Evolutionary conservation across 1,140 invertebrate genomes (phyloP).

Genomic region (Drosophila ficusphila): DNA sequence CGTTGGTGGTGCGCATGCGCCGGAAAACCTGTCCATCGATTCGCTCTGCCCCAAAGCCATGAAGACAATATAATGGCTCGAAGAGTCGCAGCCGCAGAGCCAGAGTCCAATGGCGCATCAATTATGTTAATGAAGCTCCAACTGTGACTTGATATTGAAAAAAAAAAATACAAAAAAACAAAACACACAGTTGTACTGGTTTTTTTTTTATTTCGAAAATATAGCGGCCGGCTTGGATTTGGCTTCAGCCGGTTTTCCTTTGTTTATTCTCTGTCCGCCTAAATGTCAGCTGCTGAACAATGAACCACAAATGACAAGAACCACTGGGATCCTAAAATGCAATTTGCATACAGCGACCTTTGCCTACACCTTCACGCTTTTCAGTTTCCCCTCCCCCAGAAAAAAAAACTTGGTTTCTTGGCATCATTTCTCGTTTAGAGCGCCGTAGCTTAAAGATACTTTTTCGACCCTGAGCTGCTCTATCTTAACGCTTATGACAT

Average conservation of each 20-base stretch:
- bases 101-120: constrained; percentile 76
- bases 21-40: constrained; percentile 74
- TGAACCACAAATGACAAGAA: constrained; percentile 20
- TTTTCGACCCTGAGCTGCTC: constrained; percentile 70
- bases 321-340: constrained; percentile 28
- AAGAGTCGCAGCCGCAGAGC: constrained; percentile 34
- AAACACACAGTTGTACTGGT: constrained; percentile 27
- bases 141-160: constrained; percentile 78
- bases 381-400: constrained; percentile 2
- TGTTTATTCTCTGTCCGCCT: constrained; percentile 28
- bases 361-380: constrained; percentile 59
- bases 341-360: constrained; percentile 75
- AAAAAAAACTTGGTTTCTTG: constrained; percentile 15
- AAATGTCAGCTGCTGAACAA: constrained; percentile 53
- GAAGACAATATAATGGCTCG: constrained; percentile 70
- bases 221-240: constrained; percentile 39
- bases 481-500: constrained; percentile 59
- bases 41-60: constrained; percentile 61
- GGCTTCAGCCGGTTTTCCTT: constrained; percentile 56
- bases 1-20: constrained; percentile 44
- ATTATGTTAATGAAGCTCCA: constrained; percentile 80
- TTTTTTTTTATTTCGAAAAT: constrained; percentile 19
- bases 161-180: constrained; percentile 29
- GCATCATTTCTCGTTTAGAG: constrained; percentile 49
- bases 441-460: constrained; percentile 24